Base-by-base conservation (phyloP, 2,888 invertebrate genomes). In the Petrolisthes cinctipes region DNA sequence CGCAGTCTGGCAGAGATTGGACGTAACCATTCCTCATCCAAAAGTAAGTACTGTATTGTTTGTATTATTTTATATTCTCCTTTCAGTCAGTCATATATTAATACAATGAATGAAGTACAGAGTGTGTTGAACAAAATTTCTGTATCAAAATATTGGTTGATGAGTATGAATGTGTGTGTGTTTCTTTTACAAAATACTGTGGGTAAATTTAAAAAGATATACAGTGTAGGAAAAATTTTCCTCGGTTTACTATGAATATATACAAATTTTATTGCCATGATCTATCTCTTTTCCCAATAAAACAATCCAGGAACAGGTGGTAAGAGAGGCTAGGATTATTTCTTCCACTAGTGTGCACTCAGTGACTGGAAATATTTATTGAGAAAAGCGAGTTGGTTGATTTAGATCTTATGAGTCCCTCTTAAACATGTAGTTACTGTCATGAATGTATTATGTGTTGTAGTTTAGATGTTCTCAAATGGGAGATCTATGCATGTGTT, bases 1-100 rank as follows among this genome's bases (percentile, higher is more conserved):
- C 94, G 99, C 90, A 98, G 98, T 7, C 94, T 99, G 92, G 98
- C 99, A 51, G 99, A 99, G 92, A 99, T 99, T 92, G 98, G 98
- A 91, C 95, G 96, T 91, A 98, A 97, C 93, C 97, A 98, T 93
- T 98, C 98, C 83, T 96, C 98, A 17, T 96, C 97, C 91, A 97
- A 97, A 95, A 98, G 98, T 97, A 94, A 96, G 97, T 85, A n/a
- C n/a, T n/a, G n/a, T n/a, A 23, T 6, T 57, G 57, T 9, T 82
- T 7, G 37, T 51, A 66, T 6, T 11, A 78, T 51, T 79, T 5
- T 17, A 81, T 20, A 4, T 23, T 57, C 3, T 61, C 17, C 57
- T 54, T 81, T 81, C n/a, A 14, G 56, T 20, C 23, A 17, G 11
- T 96, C 92, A 82, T 88, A 20, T 66, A 20, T 79, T 53, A 17